phyloP scores from a whole-genome alignment of 2,797 vertebrate genomes.

The Leptoclinus maculatus region DNA sequence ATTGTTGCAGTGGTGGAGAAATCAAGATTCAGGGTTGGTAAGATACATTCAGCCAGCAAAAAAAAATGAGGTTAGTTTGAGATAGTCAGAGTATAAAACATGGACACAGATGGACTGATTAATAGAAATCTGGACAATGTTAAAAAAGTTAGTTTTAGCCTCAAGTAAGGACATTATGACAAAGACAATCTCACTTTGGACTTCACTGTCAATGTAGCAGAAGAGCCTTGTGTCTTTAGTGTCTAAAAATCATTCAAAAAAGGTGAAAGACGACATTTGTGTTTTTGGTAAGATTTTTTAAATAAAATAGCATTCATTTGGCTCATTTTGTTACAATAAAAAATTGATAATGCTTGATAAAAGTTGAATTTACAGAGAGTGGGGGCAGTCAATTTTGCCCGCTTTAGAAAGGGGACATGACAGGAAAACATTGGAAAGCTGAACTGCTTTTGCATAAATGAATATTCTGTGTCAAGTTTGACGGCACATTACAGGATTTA shows the following conservation, averaged over 20 bases:
- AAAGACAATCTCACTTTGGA: background rate
- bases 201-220: background rate
- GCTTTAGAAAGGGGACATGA: background rate
- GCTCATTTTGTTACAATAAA: background rate
- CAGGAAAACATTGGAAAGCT: background rate
- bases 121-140: background rate
- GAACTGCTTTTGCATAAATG: conserved; percentile 11
- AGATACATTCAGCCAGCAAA: background rate
- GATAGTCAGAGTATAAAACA: background rate
- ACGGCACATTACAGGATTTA: conserved; percentile 29
- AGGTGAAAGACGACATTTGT: background rate
- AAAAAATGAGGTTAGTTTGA: background rate
- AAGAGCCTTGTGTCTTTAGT: background rate
- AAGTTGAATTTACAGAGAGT: background rate
- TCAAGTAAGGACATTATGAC: background rate
- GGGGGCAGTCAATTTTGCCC: background rate
- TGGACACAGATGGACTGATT: background rate
- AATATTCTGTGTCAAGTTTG: conserved; percentile 17
- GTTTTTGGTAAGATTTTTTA: background rate
- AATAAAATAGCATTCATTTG: background rate
- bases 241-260: background rate
- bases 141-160: background rate
- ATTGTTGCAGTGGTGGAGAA: background rate
- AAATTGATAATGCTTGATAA: background rate
- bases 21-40: background rate